Percentiles rank a stretch among this genome's conserved stretches.
These are phyloP conservation scores for Tragelaphus imberbis DNA, from an alignment of 2,113 vertebrate species.

Conservation along the genomic window DNA sequence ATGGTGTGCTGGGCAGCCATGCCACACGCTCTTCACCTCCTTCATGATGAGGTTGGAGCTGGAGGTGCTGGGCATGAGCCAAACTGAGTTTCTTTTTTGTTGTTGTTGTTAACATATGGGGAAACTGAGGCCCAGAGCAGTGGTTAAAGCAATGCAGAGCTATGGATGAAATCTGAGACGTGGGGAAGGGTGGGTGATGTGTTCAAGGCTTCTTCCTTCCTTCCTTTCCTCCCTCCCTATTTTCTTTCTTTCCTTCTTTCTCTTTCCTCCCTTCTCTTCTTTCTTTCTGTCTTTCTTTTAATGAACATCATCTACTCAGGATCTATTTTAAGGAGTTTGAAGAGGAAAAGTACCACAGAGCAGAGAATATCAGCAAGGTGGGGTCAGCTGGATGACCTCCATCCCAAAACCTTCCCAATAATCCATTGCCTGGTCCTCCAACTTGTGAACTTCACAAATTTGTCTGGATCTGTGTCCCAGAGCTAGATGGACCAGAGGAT, in stretches of 20 bases:
- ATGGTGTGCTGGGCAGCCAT: not conserved
- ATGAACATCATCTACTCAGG: not conserved
- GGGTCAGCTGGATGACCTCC: not conserved
- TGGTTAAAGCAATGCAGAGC: not conserved
- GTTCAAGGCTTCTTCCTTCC: not conserved
- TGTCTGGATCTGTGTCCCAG: not conserved
- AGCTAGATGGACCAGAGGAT: not conserved
- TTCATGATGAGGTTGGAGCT: not conserved
- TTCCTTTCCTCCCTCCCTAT: no score
- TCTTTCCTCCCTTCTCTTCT: not conserved
- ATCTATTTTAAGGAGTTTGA: conserved; percentile 24
- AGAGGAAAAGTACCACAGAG: conserved; percentile 3
- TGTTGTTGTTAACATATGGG: not conserved
- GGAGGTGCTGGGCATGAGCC: not conserved
- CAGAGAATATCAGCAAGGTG: not conserved
- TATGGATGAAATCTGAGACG: not conserved
- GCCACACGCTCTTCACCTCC: not conserved
- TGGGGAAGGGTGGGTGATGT: not conserved
- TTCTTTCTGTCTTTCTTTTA: not conserved
- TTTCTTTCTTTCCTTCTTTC: not conserved
- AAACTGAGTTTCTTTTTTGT: not conserved
- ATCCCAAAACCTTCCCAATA: not conserved
- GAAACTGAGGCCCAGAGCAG: not conserved
- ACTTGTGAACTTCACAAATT: not conserved
- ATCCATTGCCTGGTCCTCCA: not conserved